These are phyloP conservation scores for Hydrozoanthus tunicans DNA, from an alignment of 64 coral and sea anemone genomes.

Conservation along the genomic window DNA sequence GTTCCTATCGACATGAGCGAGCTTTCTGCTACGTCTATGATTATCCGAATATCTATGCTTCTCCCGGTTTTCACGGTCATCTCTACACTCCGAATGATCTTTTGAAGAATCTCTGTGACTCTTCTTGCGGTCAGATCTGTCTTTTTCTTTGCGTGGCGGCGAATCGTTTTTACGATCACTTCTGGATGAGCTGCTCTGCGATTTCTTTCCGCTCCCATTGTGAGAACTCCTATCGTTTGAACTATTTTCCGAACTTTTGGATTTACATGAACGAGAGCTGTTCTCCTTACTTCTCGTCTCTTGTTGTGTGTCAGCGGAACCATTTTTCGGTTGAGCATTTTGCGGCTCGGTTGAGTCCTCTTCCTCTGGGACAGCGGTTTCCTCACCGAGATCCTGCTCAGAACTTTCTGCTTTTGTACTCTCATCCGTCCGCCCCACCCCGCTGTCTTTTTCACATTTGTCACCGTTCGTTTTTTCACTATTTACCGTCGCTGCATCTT, in stretches of 20 bases:
- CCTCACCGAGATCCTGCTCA: constrained; percentile 78
- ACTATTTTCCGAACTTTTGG: constrained; percentile 30
- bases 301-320: not conserved
- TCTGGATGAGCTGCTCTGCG: constrained; percentile 8
- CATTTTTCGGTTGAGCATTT: constrained; percentile 34
- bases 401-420: constrained; percentile 93
- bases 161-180: constrained; percentile 23
- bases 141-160: constrained; percentile 17
- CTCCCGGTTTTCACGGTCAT: constrained; percentile 48
- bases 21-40: constrained; percentile 66
- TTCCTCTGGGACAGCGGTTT: constrained; percentile 8
- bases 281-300: constrained; percentile 44
- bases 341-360: constrained; percentile 53
- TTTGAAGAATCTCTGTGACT: constrained; percentile 47
- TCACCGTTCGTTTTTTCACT: constrained; percentile 78
- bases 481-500: constrained; percentile 78
- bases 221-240: constrained; percentile 37
- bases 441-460: constrained; percentile 96
- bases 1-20: constrained; percentile 88
- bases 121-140: constrained; percentile 49
- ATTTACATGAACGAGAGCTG: constrained; percentile 29
- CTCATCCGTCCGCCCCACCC: constrained; percentile 92
- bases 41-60: constrained; percentile 66
- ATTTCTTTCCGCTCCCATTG: constrained; percentile 33
- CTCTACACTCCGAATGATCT: constrained; percentile 38